Evolutionary conservation across 2,888 invertebrate species (phyloP).

Genomic region (Byasa hedistus): DNA sequence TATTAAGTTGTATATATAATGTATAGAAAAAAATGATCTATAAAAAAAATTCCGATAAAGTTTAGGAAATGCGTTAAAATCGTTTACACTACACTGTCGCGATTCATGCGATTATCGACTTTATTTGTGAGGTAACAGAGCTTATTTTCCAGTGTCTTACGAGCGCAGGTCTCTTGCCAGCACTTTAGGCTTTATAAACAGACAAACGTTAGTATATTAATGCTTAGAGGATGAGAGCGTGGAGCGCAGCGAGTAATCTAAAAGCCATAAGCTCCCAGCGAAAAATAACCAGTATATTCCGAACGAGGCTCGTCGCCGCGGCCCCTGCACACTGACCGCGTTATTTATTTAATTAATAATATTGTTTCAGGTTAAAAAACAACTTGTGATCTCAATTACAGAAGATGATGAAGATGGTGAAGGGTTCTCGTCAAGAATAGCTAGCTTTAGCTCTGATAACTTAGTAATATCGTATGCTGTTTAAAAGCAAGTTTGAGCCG

Average conservation of each 20-base stretch:
- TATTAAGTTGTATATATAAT: no score
- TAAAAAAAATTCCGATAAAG: neutral
- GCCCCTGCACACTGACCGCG: slow-evolving; percentile 36
- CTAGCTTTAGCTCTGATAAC: no score
- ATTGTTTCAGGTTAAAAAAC: no score
- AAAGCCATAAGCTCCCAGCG: slow-evolving; percentile 71
- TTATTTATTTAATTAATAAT: no score
- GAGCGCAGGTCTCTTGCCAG: neutral
- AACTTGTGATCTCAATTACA: no score
- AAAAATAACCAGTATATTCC: slow-evolving; percentile 65
- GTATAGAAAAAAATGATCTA: no score
- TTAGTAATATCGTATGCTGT: no score
- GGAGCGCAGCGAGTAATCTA: slow-evolving; percentile 60
- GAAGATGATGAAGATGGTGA: no score
- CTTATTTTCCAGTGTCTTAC: neutral
- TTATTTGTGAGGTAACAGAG: neutral
- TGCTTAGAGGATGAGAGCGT: slow-evolving; percentile 30
- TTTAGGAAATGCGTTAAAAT: neutral
- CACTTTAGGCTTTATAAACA: slow-evolving; percentile 32
- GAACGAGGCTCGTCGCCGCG: slow-evolving; percentile 49
- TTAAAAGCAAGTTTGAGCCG: no score
- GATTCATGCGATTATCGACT: neutral
- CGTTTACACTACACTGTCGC: neutral
- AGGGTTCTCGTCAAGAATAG: no score
- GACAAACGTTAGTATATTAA: slow-evolving; percentile 35